Evolutionary conservation across 1,140 invertebrate species (phyloP), one percentile per base, ranked within the genome.

Genomic region (Periplaneta americana): DNA sequence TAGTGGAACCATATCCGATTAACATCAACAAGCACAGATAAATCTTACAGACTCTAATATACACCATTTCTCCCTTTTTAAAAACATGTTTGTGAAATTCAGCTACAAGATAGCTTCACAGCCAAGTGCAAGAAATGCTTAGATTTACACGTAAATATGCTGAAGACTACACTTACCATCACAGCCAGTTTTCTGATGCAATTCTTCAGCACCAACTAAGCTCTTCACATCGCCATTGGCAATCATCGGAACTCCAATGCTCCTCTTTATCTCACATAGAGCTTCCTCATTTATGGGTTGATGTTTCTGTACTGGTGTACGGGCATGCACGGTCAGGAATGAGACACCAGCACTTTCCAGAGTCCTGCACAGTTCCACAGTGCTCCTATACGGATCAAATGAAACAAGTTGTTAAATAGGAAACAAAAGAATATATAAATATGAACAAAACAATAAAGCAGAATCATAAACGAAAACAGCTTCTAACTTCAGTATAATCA

Each of bases 211-310:
- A 89, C 95, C 95, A 28, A 92, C 85, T 82, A 96, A 88, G 75
- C 88, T 91, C 85, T 93, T 95, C 1, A 98, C 90, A 86, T 96
- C 96, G 80, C 98, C 98, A 92, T 99, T 99, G 2, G 96, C 97
- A 84, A 99, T 92, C 0, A 99, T 89, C 17, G 98, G 98, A 82
- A 98, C 89, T 66, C 89, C 84, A 1, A 98, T 85, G 81, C 89
- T 92, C 79, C 95, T 90, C 83, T 92, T 93, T n/a, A 98, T 92
- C 11, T 92, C 86, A 86, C 91, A 91, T 75, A 99, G 92, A 33
- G 92, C 92, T 37, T 93, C 90, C 48, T 93, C 84, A 88, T 98
- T 92, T 2, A 98, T 94, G 77, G 94, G 93, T 83, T 94, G 93
- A 75, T 94, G 92, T 86, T 91, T 91, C 86, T 98, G 94, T 33